Evolutionary conservation across 2,113 vertebrate genomes (phyloP), one percentile per base, ranked within the genome.

Genomic region (Litocranius walleri): DNA sequence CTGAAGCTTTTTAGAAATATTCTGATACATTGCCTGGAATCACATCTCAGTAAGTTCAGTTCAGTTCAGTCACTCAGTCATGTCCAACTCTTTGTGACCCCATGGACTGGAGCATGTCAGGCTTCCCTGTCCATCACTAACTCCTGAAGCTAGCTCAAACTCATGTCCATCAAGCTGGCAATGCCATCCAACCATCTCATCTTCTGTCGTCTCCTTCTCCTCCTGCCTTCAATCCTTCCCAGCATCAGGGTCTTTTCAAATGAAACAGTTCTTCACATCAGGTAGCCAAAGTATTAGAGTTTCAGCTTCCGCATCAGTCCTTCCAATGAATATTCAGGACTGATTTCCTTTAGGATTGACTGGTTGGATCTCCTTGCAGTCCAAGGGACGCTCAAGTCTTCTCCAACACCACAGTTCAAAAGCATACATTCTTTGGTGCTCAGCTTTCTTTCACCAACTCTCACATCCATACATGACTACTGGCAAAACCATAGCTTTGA

Each of bases 1-100:
- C 43, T 50, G 43, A 7, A 94, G 13, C 15, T 56, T 92, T 86
- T 45, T 64, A 88, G n/a, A 84, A 84, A 19, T 29, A 89, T 90
- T 91, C 25, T 96, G 40, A 81, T 4, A 90, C 6, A 4, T 78
- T 93, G 4, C 19, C 25, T 82, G 94, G 30, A 88, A 67, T 86
- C 33, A 23, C n/a, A 40, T 19, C n/a, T 10, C 19, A 12, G 9
- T 71, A 71, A 71, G 67, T 21, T 71, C 19, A 23, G 19, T 71
- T 71, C 17, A 21, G 17, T 71, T 71, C n/a, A 40, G n/a, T 71
- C 1, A 0, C 67, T 71, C 67, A 71, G n/a, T 40, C n/a, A 3
- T 71, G n/a, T 40, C 67, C 10, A 21, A 40, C n/a, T 71, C 67
- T 40, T 40, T 71, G 67, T 0, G 17, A 23, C 67, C 10, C 67